These are phyloP conservation scores for Dendroctonus valens DNA, from an alignment of 1,140 invertebrate genomes.

Conservation along the genomic window DNA sequence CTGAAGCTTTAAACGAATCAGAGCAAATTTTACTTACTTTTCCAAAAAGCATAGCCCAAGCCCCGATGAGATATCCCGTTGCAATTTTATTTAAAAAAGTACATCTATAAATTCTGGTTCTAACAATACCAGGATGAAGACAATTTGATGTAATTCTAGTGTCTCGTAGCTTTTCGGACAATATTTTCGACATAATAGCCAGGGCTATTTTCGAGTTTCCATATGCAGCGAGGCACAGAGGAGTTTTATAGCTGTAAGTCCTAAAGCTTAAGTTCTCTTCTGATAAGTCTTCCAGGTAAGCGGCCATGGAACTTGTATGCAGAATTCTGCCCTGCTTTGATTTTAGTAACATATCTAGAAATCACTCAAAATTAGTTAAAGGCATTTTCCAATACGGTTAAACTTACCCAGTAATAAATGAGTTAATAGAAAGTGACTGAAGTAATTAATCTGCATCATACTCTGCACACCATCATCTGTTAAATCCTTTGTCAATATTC, in stretches of 20 bases:
- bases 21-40: too few species aligned
- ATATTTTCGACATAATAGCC: constrained; percentile 62
- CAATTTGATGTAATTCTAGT: neutral
- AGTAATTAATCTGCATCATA: constrained; percentile 64
- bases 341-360: constrained; percentile 52
- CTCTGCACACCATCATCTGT: constrained; percentile 62
- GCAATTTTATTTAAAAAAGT: too few species aligned
- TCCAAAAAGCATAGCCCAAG: too few species aligned
- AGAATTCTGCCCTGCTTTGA: constrained; percentile 51
- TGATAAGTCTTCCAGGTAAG: constrained; percentile 38
- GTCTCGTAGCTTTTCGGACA: constrained; percentile 57
- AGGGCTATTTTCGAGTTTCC: constrained; percentile 62
- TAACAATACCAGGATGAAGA: constrained; percentile 9
- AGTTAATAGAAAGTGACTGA: constrained; percentile 67
- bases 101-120: neutral
- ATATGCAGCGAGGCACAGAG: constrained; percentile 31
- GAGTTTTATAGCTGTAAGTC: too few species aligned
- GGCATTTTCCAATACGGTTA: neutral
- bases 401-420: constrained; percentile 59
- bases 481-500: constrained; percentile 33
- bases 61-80: too few species aligned
- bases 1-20: too few species aligned
- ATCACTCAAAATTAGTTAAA: neutral
- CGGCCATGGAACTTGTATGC: constrained; percentile 47
- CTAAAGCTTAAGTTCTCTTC: neutral